Conservation (phyloP, 2,113 vertebrate genomes). For the Collichthys lucidus region DNA sequence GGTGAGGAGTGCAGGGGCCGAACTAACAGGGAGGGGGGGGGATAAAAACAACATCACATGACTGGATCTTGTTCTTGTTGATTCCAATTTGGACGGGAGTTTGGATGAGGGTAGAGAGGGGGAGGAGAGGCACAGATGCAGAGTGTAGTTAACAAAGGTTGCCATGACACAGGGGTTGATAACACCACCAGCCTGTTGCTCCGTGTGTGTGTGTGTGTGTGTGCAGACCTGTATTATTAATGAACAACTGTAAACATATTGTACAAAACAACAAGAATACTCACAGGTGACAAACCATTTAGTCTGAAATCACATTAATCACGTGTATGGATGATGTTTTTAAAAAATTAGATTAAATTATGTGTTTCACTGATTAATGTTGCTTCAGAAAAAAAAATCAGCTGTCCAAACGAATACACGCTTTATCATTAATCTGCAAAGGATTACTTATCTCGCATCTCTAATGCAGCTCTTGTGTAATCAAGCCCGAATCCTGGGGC, state of each 20-base stretch:
- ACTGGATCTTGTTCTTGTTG: background rate
- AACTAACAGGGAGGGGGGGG: background rate
- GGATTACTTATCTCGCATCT: conserved; percentile 53
- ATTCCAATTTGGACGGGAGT: background rate
- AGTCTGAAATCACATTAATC: background rate
- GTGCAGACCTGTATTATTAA: conserved; percentile 11
- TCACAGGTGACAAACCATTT: background rate
- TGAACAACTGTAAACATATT: conserved; percentile 5
- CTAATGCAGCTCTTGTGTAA: conserved; percentile 44
- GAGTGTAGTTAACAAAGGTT: conserved; percentile 60
- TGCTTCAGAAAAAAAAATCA: conserved; percentile 2
- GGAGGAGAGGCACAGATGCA: conserved; percentile 29
- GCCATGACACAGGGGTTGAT: conserved; percentile 57
- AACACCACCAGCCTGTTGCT: conserved; percentile 59
- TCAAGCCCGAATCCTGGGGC: conserved; percentile 13
- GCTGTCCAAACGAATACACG: background rate
- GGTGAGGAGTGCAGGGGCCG: conserved; percentile 17
- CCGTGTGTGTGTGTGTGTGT: background rate
- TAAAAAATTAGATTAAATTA: conserved; percentile 25
- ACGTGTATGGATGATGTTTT: background rate
- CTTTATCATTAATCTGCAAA: conserved; percentile 37
- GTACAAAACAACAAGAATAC: background rate
- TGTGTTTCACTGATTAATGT: conserved; percentile 13
- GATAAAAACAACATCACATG: conserved; percentile 7
- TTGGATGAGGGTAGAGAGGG: background rate